A percentile compares a stretch with the other conserved stretches of the same genome.
Conservation (phyloP, 2,113 vertebrate species). For the Dasyprocta punctata region DNA sequence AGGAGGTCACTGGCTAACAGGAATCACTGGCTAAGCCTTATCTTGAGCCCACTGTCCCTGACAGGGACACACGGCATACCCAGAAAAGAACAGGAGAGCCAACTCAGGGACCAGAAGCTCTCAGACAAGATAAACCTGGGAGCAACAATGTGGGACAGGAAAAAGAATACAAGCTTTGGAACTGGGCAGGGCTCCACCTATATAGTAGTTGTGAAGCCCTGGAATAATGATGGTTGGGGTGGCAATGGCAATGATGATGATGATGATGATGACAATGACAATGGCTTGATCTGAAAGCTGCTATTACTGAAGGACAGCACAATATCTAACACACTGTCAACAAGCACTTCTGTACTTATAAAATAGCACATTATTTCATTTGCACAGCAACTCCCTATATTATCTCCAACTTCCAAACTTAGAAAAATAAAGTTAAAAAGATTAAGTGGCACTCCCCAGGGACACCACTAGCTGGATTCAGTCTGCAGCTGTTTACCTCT, state of each 20-base stretch:
- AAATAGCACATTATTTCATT: background rate
- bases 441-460: background rate
- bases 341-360: background rate
- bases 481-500: background rate
- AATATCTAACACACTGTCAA: background rate
- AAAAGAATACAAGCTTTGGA: background rate
- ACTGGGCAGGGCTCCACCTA: background rate
- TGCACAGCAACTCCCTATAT: background rate
- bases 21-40: background rate
- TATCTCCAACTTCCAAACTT: background rate
- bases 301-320: background rate
- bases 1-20: background rate
- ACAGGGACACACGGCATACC: background rate
- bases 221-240: background rate
- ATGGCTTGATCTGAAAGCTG: background rate
- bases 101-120: background rate
- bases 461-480: background rate
- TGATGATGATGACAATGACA: background rate
- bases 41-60: background rate
- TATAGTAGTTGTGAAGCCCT: too few species aligned
- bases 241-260: background rate
- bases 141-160: background rate
- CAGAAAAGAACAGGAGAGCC: background rate
- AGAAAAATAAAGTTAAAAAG: background rate
- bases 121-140: background rate